Percentiles rank a stretch among this genome's conserved stretches.
These are phyloP conservation scores for Syngnathus rostellatus DNA, from an alignment of 2,797 vertebrate genomes.

Conservation along the genomic window DNA sequence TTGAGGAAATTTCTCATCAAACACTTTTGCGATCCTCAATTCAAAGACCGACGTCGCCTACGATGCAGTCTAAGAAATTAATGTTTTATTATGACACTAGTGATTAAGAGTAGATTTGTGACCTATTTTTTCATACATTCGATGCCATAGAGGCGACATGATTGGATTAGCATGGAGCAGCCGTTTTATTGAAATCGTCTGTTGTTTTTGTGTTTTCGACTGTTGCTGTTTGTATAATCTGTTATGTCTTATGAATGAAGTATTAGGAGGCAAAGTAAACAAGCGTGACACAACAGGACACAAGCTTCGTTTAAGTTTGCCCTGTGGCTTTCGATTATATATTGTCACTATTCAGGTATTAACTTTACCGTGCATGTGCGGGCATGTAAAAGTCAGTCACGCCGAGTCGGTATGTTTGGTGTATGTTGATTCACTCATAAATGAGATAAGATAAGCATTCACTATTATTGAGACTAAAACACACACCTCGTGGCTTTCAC, in stretches of 20 bases:
- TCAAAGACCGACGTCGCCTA: background rate
- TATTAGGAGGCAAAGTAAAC: constrained; percentile 32
- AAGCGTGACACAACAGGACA: constrained; percentile 43
- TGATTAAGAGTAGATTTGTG: background rate
- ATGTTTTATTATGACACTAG: background rate
- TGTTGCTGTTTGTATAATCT: background rate
- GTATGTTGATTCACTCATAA: constrained; percentile 23
- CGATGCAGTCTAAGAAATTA: background rate
- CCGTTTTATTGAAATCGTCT: background rate
- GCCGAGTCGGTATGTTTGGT: constrained; percentile 11
- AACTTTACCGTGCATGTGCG: constrained; percentile 16
- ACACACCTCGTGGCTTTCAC: constrained; percentile 23
- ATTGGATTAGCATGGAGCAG: background rate
- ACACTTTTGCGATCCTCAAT: background rate
- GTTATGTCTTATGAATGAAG: constrained; percentile 8
- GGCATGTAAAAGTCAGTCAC: constrained; percentile 15
- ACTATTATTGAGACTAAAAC: constrained; percentile 10
- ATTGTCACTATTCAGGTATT: constrained; percentile 28
- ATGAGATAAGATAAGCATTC: constrained; percentile 19
- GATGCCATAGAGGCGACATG: background rate
- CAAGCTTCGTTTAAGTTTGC: constrained; percentile 38
- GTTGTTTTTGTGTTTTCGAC: background rate
- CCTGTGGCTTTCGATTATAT: constrained; percentile 36
- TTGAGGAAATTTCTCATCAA: background rate
- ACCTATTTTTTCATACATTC: background rate